Evolutionary conservation across 1,140 invertebrate genomes (phyloP).

Genomic region (Diachasma alloeum): DNA sequence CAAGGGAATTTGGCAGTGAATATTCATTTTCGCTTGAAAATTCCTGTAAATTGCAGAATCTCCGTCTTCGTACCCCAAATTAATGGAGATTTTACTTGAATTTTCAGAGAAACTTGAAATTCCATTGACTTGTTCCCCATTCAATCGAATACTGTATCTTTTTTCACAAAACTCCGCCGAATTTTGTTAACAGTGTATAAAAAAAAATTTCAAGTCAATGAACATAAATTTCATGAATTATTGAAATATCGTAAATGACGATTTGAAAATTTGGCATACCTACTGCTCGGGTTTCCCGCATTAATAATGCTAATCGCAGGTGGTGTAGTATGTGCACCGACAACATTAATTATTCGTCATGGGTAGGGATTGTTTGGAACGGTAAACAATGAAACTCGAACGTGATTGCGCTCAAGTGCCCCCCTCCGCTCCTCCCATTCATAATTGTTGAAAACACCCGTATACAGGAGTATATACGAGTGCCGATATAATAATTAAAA

Average conservation of each 20-base stretch:
- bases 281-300: background rate
- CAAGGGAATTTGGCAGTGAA: no score
- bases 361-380: background rate
- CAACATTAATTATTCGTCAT: slow-evolving; percentile 14
- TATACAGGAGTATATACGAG: background rate
- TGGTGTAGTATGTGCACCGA: slow-evolving; percentile 2
- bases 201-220: background rate
- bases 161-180: no score
- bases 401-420: slow-evolving; percentile 7
- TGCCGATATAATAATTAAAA: background rate
- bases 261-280: background rate
- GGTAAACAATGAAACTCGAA: slow-evolving; percentile 10
- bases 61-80: no score
- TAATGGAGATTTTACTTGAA: no score
- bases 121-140: no score
- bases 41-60: no score
- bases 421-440: background rate
- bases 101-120: background rate
- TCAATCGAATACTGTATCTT: no score
- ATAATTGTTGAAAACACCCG: slow-evolving; percentile 2
- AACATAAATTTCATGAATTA: background rate
- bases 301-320: slow-evolving; percentile 9
- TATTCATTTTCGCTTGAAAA: no score
- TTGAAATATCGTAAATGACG: background rate
- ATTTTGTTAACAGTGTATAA: background rate